phyloP scores from a whole-genome alignment of 2,888 invertebrate species.

The Cephus runcator region DNA sequence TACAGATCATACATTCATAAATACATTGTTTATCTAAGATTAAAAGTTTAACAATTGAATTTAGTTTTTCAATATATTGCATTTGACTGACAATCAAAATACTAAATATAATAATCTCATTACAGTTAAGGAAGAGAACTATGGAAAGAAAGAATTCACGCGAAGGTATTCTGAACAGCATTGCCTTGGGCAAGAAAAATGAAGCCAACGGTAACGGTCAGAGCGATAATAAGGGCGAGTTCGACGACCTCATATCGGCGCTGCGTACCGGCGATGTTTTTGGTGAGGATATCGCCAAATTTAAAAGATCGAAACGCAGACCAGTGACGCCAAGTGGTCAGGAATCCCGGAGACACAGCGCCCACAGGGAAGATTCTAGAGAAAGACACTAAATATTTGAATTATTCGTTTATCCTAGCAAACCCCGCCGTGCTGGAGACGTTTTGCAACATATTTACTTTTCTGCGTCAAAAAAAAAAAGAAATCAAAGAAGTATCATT shows the following conservation, averaged over 20 bases:
- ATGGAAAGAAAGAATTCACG: conserved; percentile 86
- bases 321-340: conserved; percentile 69
- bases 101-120: conserved; percentile 14
- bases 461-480: not conserved
- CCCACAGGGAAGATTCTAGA: conserved; percentile 76
- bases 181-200: conserved; percentile 75
- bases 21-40: too few species aligned
- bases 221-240: conserved; percentile 82
- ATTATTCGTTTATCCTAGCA: not conserved
- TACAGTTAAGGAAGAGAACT: conserved; percentile 82
- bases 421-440: not conserved
- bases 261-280: conserved; percentile 94
- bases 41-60: not conserved
- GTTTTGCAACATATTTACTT: not conserved
- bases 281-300: conserved; percentile 95
- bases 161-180: conserved; percentile 81
- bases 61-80: not conserved
- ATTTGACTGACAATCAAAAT: not conserved
- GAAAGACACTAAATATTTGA: conserved; percentile 67
- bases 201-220: conserved; percentile 71
- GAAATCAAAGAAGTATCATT: not conserved
- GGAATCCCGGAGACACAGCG: conserved; percentile 72
- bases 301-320: conserved; percentile 80
- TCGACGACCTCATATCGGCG: conserved; percentile 96
- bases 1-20: too few species aligned